Percentiles rank a stretch among this genome's conserved stretches.
These are phyloP conservation scores for Halcyon senegalensis DNA, from an alignment of 2,113 vertebrate genomes.

Conservation along the genomic window DNA sequence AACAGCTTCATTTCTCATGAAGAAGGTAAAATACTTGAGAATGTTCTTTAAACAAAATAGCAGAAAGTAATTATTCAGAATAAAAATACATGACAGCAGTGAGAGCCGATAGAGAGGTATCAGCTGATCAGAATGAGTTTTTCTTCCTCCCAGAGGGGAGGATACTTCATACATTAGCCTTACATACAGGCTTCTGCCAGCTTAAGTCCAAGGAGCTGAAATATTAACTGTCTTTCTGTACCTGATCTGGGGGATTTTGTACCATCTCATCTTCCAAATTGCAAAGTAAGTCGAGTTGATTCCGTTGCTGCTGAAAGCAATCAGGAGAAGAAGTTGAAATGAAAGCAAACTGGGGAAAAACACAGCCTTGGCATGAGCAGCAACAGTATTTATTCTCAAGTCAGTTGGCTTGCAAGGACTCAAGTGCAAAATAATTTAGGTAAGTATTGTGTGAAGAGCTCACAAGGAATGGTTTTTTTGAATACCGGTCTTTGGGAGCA, in stretches of 20 bases:
- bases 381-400: background rate
- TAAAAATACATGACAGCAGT: background rate
- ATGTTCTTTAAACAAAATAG: background rate
- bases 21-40: background rate
- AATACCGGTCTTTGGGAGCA: background rate
- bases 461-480: background rate
- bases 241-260: background rate
- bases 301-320: background rate
- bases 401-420: background rate
- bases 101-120: background rate
- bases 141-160: background rate
- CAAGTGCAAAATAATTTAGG: background rate
- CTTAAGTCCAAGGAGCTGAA: background rate
- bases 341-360: background rate
- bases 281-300: background rate
- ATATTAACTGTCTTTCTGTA: background rate
- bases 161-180: background rate
- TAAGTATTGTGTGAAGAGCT: background rate
- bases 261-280: background rate
- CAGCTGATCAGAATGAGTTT: background rate
- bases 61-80: background rate
- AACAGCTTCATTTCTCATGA: background rate
- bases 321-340: slow-evolving; percentile 34
- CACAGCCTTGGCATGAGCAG: background rate
- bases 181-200: background rate